phyloP scores from a whole-genome alignment of 1,140 invertebrate species.

The Listronotus oregonensis region DNA sequence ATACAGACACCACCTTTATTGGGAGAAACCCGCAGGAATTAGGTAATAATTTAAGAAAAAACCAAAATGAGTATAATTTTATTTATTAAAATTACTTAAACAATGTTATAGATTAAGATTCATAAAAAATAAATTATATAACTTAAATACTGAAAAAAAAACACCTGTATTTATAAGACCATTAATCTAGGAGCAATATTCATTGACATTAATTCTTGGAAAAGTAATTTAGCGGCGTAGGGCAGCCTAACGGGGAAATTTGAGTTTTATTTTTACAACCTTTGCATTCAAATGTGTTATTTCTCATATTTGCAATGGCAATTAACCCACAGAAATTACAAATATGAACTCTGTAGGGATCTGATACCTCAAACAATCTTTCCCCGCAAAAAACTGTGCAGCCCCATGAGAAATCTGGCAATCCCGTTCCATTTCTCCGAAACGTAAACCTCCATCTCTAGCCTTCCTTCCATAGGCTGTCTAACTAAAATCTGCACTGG shows the following conservation, averaged over 20 bases:
- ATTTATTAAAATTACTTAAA: too few relatives aligned
- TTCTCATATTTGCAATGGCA: slow-evolving; percentile 94
- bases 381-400: slow-evolving; percentile 96
- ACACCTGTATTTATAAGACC: slow-evolving; percentile 64
- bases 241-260: slow-evolving; percentile 96
- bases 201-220: slow-evolving; percentile 99
- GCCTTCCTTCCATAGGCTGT: slow-evolving; percentile 99
- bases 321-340: slow-evolving; percentile 98
- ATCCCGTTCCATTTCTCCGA: slow-evolving; percentile 99
- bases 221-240: slow-evolving; percentile 96
- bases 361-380: slow-evolving; percentile 96
- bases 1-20: too few relatives aligned
- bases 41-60: too few relatives aligned
- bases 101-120: too few relatives aligned
- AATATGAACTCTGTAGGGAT: slow-evolving; percentile 95
- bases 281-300: slow-evolving; percentile 98
- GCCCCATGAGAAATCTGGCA: slow-evolving; percentile 99
- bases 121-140: too few relatives aligned
- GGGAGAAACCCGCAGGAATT: too few relatives aligned
- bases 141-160: neutral
- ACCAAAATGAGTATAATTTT: too few relatives aligned
- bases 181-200: slow-evolving; percentile 96
- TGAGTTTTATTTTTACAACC: slow-evolving; percentile 98
- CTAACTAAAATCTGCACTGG: slow-evolving; percentile 97
- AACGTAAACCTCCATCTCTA: slow-evolving; percentile 96